Base-by-base conservation (phyloP, 2,888 invertebrate genomes). In the Ctena decussata region DNA sequence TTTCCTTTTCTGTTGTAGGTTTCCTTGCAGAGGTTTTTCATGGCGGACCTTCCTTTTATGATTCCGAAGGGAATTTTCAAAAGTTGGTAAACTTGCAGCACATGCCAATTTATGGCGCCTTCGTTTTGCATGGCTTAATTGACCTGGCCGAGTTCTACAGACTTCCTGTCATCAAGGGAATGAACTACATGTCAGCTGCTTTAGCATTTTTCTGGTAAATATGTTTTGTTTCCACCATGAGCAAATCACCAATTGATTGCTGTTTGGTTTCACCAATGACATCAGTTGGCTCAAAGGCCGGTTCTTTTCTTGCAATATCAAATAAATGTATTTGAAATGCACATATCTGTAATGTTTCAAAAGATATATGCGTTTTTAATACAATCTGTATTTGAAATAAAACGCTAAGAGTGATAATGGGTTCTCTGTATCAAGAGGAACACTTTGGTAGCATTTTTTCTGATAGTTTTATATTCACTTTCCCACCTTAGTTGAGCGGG, bases 61-160 rank as follows among this genome's bases (percentile, higher is more conserved):
- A 91, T 82, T 74, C 57, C 44, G 49, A 87, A 2, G 89, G 89
- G n/a, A 82, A 86, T 74, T 87, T 89, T 57, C 77, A 70, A 15
- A 87, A 87, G 44, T 80, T 87, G 39, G 79, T 86, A 27, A 80
- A 87, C 70, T 77, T 80, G 24, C 89, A 89, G 39, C 89, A 89
- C 77, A 84, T 89, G 84, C 84, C 87, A 69, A 89, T 89, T 32
- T 89, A 89, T 44, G 87, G 89, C 39, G 80, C 86, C n/a, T 89
- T 89, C 77, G 79, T 89, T 65, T 77, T 89, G 15, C 89, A 89
- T 57, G 73, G 82, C 21, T 44, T 87, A 46, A 72, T 72, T 1
- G 89, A 89, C 57, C 83, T 89, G 32, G 60, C 87, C 53, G 77
- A 82, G n/a, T 87, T 79, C 77, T 74, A 77, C 27, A 71, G 77